phyloP scores from a whole-genome alignment of 1,140 invertebrate genomes.

The Anthonomus grandis region DNA sequence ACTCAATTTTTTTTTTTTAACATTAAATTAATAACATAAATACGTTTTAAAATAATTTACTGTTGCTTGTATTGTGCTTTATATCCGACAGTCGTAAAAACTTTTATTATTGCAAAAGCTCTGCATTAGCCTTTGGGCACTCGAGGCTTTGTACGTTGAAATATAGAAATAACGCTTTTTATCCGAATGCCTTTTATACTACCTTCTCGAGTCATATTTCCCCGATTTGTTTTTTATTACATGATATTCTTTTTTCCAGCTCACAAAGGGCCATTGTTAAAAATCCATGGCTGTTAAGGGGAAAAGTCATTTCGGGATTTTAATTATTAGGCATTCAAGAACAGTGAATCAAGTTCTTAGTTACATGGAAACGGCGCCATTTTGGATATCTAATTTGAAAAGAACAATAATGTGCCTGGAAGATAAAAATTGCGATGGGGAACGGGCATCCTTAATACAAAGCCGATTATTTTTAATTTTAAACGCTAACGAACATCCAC shows the following conservation, averaged over 20 bases:
- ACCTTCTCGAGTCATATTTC: constrained; percentile 11
- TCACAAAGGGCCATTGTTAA: constrained; percentile 14
- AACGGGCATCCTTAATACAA: neutral
- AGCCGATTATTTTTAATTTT: neutral
- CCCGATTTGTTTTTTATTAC: constrained; percentile 17
- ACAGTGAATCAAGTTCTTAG: constrained; percentile 6
- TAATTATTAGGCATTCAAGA: constrained; percentile 14
- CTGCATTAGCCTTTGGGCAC: constrained; percentile 1
- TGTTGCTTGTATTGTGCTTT: no score
- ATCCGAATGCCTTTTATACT: constrained; percentile 11
- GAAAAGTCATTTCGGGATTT: constrained; percentile 2
- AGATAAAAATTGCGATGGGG: neutral
- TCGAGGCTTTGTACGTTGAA: constrained; percentile 2
- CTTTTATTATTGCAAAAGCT: constrained; percentile 8
- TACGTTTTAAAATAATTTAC: no score
- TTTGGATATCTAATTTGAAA: constrained; percentile 6
- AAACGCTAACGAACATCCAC: no score
- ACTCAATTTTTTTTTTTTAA: no score
- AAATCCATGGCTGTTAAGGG: constrained; percentile 5
- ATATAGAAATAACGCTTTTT: constrained; percentile 10
- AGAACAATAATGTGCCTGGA: constrained; percentile 9
- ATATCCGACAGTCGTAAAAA: no score
- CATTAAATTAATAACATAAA: no score
- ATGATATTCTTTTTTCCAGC: constrained; percentile 13
- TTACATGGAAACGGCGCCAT: constrained; percentile 9